Conservation (phyloP, 2,888 invertebrate genomes). For the Acanthosepion pharaonis region DNA sequence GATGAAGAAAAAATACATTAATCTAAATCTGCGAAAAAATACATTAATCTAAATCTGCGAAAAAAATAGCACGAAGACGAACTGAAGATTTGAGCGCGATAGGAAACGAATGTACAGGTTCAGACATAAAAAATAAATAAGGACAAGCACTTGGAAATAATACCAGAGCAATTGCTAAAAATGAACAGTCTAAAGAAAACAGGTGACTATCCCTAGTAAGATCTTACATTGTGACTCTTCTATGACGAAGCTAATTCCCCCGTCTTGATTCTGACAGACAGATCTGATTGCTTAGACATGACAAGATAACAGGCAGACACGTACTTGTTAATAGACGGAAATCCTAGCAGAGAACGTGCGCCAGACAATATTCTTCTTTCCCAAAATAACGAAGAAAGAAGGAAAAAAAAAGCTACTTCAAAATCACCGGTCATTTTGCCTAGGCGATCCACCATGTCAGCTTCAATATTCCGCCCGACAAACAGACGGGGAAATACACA, state of each 20-base stretch:
- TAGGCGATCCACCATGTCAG: background rate
- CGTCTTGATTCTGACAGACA: background rate
- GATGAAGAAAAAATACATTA: too few species aligned
- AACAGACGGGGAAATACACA: background rate
- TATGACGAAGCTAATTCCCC: background rate
- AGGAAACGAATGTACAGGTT: too few species aligned
- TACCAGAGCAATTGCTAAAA: too few species aligned
- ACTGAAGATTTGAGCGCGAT: too few species aligned
- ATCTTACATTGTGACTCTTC: background rate
- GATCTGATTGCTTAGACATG: background rate
- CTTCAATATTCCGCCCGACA: background rate
- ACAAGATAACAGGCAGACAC: constrained; percentile 20
- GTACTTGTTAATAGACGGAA: background rate
- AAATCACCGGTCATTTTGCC: background rate
- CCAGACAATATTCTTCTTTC: background rate
- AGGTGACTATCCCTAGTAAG: background rate
- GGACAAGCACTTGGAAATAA: too few species aligned
- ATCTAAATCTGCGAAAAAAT: too few species aligned
- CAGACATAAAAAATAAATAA: too few species aligned
- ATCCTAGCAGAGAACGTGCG: background rate
- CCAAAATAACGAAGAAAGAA: background rate
- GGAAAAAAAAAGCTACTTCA: background rate
- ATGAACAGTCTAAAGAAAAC: too few species aligned
- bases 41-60: too few species aligned
- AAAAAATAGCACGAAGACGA: too few species aligned